These are phyloP conservation scores for Philereme transversata DNA, from an alignment of 2,888 invertebrate species.

Conservation along the genomic window DNA sequence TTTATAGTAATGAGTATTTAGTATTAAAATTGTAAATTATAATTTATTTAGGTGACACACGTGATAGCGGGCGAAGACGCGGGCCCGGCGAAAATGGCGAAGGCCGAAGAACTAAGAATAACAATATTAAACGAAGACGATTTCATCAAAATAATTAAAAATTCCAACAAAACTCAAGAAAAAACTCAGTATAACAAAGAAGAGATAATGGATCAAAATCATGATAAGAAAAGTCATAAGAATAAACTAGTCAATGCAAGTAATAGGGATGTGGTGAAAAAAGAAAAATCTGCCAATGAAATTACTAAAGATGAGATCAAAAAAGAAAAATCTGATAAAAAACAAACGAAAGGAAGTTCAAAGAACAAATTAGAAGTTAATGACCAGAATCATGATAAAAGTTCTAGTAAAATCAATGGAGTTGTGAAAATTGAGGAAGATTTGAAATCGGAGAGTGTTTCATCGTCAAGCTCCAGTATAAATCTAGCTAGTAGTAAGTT, in stretches of 20 bases:
- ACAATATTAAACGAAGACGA: slow-evolving; percentile 92
- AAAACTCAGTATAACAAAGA: slow-evolving; percentile 38
- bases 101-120: slow-evolving; percentile 88
- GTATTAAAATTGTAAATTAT: background rate
- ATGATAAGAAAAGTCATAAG: slow-evolving; percentile 40
- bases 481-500: slow-evolving; percentile 24
- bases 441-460: slow-evolving; percentile 33
- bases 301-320: slow-evolving; percentile 32
- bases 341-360: slow-evolving; percentile 23
- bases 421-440: slow-evolving; percentile 35
- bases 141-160: slow-evolving; percentile 90
- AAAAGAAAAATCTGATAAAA: slow-evolving; percentile 28
- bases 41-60: slow-evolving; percentile 85
- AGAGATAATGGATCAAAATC: slow-evolving; percentile 44
- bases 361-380: slow-evolving; percentile 36
- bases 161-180: slow-evolving; percentile 58
- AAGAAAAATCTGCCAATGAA: slow-evolving; percentile 26
- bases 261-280: slow-evolving; percentile 33
- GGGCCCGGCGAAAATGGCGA: slow-evolving; percentile 92
- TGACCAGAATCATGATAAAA: slow-evolving; percentile 38
- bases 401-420: slow-evolving; percentile 36
- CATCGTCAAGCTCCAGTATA: slow-evolving; percentile 30
- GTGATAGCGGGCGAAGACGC: slow-evolving; percentile 93
- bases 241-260: slow-evolving; percentile 39
- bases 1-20: too few species aligned